Evolutionary conservation across 2,113 vertebrate genomes (phyloP).

Genomic region (Strix aluco): DNA sequence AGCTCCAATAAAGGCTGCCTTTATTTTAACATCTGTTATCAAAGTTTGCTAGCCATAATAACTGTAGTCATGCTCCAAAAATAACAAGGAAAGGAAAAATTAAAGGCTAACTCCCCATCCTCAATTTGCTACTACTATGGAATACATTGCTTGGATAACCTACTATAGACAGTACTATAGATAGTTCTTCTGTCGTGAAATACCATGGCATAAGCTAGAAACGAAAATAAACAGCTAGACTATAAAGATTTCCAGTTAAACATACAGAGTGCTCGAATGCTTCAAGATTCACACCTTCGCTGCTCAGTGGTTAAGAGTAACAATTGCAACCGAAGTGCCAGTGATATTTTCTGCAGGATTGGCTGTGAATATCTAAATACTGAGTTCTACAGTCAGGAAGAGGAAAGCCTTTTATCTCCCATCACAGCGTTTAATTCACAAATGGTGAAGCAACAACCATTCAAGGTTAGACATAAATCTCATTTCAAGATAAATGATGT

Average conservation of each 20-base stretch:
- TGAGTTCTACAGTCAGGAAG: not conserved
- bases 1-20: not conserved
- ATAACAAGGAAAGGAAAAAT: not conserved
- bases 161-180: not conserved
- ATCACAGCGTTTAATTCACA: not conserved
- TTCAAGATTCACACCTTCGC: not conserved
- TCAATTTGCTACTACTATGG: not conserved
- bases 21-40: not conserved
- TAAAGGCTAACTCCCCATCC: not conserved
- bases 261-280: not conserved
- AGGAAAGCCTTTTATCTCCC: not conserved
- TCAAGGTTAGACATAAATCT: not conserved
- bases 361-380: not conserved
- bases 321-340: accelerated
- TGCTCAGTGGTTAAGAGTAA: not conserved
- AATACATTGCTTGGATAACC: not conserved
- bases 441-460: not conserved
- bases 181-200: not conserved
- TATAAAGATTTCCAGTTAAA: not conserved
- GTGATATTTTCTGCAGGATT: not conserved
- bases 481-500: not conserved
- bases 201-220: not conserved
- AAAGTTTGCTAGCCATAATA: not conserved
- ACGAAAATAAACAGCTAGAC: not conserved
- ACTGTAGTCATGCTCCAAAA: not conserved